These are phyloP conservation scores for Eueides isabella DNA, from an alignment of 1,140 invertebrate genomes.

Conservation along the genomic window DNA sequence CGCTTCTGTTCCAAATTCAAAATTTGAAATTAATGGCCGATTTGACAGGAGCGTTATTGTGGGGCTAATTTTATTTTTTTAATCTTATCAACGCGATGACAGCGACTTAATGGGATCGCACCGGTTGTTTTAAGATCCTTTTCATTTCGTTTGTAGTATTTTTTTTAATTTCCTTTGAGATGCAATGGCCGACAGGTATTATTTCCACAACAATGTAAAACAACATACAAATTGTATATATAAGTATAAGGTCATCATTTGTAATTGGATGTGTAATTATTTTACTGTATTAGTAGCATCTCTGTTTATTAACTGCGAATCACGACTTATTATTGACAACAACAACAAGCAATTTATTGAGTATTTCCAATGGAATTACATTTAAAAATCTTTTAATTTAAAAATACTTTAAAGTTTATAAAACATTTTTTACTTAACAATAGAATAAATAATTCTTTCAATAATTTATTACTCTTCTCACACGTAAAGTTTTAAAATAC, in stretches of 20 bases:
- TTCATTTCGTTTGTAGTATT: conserved; percentile 53
- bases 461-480: neutral
- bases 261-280: neutral
- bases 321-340: neutral
- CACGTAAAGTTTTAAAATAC: neutral
- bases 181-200: conserved; percentile 40
- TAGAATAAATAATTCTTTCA: neutral
- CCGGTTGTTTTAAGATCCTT: conserved; percentile 70
- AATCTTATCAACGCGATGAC: conserved; percentile 81
- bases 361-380: neutral
- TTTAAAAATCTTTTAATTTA: no score
- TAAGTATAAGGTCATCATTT: neutral
- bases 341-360: neutral
- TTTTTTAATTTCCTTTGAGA: conserved; percentile 42
- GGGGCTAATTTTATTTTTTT: conserved; percentile 68
- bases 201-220: conserved; percentile 36
- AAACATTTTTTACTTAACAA: neutral
- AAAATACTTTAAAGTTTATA: neutral
- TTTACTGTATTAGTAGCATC: conserved; percentile 1
- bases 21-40: conserved; percentile 80
- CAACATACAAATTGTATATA: conserved; percentile 12
- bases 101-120: conserved; percentile 76
- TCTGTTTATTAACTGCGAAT: neutral
- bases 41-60: conserved; percentile 81
- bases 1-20: conserved; percentile 78